Evolutionary conservation across 2,113 vertebrate species (phyloP).

Genomic region (Salvelinus namaycush): DNA sequence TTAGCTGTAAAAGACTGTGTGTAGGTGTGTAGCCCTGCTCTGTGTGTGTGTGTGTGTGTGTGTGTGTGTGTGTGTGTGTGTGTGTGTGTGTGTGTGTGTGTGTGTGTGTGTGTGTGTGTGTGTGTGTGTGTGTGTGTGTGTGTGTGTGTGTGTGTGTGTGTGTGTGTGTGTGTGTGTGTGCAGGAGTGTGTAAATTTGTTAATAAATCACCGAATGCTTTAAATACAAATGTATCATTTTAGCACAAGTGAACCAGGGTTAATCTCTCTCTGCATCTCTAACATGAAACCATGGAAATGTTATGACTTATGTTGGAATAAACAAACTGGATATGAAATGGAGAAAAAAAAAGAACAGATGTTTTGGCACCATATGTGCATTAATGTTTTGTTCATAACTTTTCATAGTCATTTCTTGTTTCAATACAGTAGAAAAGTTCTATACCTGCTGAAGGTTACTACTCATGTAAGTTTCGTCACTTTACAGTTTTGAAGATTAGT

Average conservation of each 20-base stretch:
- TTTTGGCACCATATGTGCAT: neutral
- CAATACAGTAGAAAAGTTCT: too few species aligned
- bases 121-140: too few species aligned
- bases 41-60: too few species aligned
- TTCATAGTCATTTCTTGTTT: neutral
- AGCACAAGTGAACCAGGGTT: slow-evolving; percentile 21
- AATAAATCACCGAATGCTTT: slow-evolving; percentile 48
- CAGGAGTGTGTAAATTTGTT: slow-evolving; percentile 55
- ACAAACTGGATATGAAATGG: neutral
- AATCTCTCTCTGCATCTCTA: slow-evolving; percentile 23
- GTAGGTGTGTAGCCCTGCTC: too few species aligned
- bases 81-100: too few species aligned
- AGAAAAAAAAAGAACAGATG: neutral
- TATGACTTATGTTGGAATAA: neutral
- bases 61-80: too few species aligned
- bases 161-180: slow-evolving; percentile 38
- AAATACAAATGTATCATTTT: slow-evolving; percentile 23
- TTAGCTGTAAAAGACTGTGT: too few species aligned
- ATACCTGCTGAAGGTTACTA: too few species aligned
- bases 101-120: too few species aligned
- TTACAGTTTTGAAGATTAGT: too few species aligned
- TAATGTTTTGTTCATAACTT: neutral
- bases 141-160: slow-evolving; percentile 17
- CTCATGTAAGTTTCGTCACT: too few species aligned
- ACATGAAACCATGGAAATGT: neutral